Base-by-base conservation (phyloP, 2,113 vertebrate species). In the Scomber japonicus region DNA sequence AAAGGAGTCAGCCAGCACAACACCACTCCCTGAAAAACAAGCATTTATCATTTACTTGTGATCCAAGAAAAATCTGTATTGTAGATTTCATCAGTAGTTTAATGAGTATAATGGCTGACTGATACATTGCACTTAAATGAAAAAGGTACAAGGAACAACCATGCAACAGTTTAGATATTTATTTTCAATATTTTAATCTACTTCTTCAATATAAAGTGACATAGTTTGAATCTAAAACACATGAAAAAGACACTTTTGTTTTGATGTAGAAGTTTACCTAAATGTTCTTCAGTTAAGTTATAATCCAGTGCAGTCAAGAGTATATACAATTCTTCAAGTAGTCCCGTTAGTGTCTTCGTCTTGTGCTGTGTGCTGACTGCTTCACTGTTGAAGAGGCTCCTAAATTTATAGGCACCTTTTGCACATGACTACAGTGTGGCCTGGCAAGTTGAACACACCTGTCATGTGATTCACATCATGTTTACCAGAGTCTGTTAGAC, bases 391-490 rank as follows among this genome's bases (percentile, higher is more conserved):
- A 53, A 53, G 78, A 44, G 59, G 83, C 71, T 10, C 40, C 64
- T 75, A 55, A 90, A 92, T 94, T 93, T 95, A 95, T 95, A 94
- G 81, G 24, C 78, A 66, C 64, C 73, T 87, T 66, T 55, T 63
- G 54, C 89, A 80, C 84, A 68, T 91, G 86, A 81, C 85, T 8
- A 17, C 15, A 2, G 35, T 70, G 53, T 35, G 71, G 56, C 57
- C 19, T 74, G 62, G 84, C 74, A 68, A 57, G 24, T 24, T 15
- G 14, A 44, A 55, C 68, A 75, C 90, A 78, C 75, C 87, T 87
- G 91, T 90, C 84, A 90, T 88, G 69, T 84, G 86, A 89, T 86
- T 75, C 76, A 84, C 81, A 40, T 40, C 35, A 59, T 86, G 91
- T 95, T 92, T 93, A 92, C 90, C 66, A 68, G 56, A 5, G 31